Evolutionary conservation across 1,140 invertebrate species (phyloP), one percentile per base, ranked within the genome.

Genomic region (Pseudomyrmex sp.): DNA sequence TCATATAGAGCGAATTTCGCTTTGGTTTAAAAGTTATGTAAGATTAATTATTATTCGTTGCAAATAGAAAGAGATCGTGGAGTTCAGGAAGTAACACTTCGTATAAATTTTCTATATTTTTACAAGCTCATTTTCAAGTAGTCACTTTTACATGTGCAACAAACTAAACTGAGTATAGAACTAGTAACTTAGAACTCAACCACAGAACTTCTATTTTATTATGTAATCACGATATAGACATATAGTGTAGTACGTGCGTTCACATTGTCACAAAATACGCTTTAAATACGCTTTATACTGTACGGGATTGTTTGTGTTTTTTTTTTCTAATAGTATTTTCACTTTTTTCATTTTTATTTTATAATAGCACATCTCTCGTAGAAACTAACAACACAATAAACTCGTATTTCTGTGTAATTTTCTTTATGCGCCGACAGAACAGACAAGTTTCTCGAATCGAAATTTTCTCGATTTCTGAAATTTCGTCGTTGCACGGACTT

Each of bases 401-500:
- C 65, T 46, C n/a, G 68, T 35, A 9, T 58, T 70, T 79, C 65
- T 70, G 26, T 5, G 44, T 54, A 54, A 59, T 59, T 18, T 79
- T 70, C n/a, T 48, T 70, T 20, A 18, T 44, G 13, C 56, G 20
- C 20, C 46, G 20, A 15, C 48, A 8, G 35, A 59, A 58, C 35
- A 65, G 63, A 20, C 44, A 50, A 87, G 75, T 74, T 87, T 84
- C 54, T 72, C 50, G 50, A 61, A 52, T 73, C 50, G 52, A 66
- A 88, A 82, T 87, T 86, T 87, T 86, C 83, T 87, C 80, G 80
- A 72, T 72, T 79, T 86, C 70, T 73, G 18, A 46, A 20, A 20
- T 20, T 20, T 20, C 50, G 54, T 56, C 48, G 35, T 26, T 56
- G 23, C 26, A 54, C 74, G 58, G 20, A 18, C 63, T 88, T 88